A percentile compares a stretch with the other conserved stretches of the same genome.
Conservation (phyloP, 2,113 vertebrate species). For the Heterotis niloticus region DNA sequence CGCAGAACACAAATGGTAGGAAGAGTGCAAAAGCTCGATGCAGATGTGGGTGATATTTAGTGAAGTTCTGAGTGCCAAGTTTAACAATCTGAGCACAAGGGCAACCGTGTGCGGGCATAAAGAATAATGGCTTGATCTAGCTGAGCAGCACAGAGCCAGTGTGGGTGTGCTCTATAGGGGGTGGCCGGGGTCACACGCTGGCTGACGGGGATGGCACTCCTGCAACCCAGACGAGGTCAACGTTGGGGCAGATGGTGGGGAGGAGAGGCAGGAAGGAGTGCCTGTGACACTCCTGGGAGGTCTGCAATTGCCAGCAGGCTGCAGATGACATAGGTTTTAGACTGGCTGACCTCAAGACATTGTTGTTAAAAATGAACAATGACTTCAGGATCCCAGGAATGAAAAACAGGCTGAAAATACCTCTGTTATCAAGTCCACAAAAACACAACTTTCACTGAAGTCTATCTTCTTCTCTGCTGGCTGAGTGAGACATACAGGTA, state of each 20-base stretch:
- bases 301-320: constrained; percentile 12
- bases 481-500: too few species aligned
- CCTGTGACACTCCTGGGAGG: constrained; percentile 30
- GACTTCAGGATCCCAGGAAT: not conserved
- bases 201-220: not conserved
- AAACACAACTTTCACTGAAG: too few species aligned
- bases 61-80: too few species aligned
- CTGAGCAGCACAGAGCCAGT: too few species aligned
- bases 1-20: too few species aligned
- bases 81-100: too few species aligned
- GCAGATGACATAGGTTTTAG: constrained; percentile 13
- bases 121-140: too few species aligned
- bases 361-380: constrained; percentile 3
- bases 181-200: not conserved
- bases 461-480: too few species aligned
- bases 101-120: too few species aligned
- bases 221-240: constrained; percentile 19
- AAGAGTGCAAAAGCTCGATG: too few species aligned
- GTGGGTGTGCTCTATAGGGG: not conserved
- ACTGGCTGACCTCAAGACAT: not conserved
- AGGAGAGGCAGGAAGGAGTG: constrained; percentile 26
- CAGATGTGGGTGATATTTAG: too few species aligned
- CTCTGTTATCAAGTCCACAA: not conserved
- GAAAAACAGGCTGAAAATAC: constrained; percentile 10
- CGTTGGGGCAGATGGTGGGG: not conserved